phyloP scores from a whole-genome alignment of 2,113 vertebrate species.

The Percopsis transmontana region DNA sequence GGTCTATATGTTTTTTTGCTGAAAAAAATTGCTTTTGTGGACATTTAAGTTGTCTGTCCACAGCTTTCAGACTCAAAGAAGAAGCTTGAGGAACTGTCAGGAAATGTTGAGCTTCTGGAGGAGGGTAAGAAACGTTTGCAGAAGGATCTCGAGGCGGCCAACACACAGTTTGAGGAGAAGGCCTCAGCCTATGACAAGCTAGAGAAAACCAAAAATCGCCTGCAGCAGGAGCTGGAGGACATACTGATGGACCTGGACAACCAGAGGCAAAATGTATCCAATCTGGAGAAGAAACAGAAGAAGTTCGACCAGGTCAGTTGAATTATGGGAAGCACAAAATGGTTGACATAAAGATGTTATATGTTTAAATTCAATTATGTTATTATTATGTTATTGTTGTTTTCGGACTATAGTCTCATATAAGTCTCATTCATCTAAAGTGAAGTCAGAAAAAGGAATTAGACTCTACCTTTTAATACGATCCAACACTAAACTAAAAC shows the following conservation, averaged over 20 bases:
- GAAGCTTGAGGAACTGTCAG: slow-evolving; percentile 86
- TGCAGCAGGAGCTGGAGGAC: slow-evolving; percentile 95
- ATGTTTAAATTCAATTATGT: too few species aligned
- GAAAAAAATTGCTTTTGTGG: neutral
- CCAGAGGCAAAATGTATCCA: slow-evolving; percentile 94
- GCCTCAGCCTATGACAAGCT: slow-evolving; percentile 91
- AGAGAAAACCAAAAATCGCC: slow-evolving; percentile 93
- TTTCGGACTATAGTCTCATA: too few species aligned
- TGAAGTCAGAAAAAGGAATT: too few species aligned
- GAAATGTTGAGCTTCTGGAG: slow-evolving; percentile 86
- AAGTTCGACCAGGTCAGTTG: slow-evolving; percentile 93
- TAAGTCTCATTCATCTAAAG: too few species aligned
- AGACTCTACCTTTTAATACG: too few species aligned
- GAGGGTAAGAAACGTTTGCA: slow-evolving; percentile 92
- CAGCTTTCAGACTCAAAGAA: slow-evolving; percentile 93
- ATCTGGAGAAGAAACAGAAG: slow-evolving; percentile 96
- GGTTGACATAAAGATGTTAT: neutral
- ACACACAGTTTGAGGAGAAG: slow-evolving; percentile 92
- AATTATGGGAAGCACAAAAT: neutral
- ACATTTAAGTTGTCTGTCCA: neutral
- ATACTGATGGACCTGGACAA: slow-evolving; percentile 91
- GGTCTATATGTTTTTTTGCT: neutral
- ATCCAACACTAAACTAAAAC: too few species aligned
- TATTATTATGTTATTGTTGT: too few species aligned
- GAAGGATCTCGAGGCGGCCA: slow-evolving; percentile 88